A percentile compares a stretch with the other conserved stretches of the same genome.
These are phyloP conservation scores for Dascyllus trimaculatus DNA, from an alignment of 2,113 vertebrate species.

Conservation along the genomic window DNA sequence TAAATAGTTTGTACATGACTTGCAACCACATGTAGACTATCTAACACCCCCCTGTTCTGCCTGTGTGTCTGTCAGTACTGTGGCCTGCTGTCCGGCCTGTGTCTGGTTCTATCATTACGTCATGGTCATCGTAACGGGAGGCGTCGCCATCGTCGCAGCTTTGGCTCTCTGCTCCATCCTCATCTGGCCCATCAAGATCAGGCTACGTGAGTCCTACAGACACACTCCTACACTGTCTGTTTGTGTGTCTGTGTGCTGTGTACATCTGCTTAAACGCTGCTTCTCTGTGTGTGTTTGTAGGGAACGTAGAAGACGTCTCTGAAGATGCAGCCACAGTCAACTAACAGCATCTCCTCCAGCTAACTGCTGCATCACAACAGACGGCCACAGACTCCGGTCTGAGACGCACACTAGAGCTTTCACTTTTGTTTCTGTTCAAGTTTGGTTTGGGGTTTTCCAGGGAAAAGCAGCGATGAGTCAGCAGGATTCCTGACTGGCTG, in stretches of 20 bases:
- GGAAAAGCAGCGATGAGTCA: not conserved
- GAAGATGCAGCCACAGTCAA: constrained; percentile 31
- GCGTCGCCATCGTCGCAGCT: constrained; percentile 81
- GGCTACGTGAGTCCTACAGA: constrained; percentile 83
- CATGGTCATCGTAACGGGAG: constrained; percentile 91
- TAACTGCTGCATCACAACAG: too few relatives aligned
- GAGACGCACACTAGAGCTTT: not conserved
- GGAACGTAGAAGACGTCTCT: not conserved
- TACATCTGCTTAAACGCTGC: not conserved
- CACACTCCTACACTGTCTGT: rapidly evolving
- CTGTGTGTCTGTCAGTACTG: constrained; percentile 74
- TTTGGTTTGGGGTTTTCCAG: not conserved
- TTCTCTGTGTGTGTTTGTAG: constrained; percentile 2
- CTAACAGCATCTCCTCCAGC: not conserved
- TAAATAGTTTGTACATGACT: too few relatives aligned
- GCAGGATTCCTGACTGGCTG: not conserved
- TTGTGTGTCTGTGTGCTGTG: not conserved
- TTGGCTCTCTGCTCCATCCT: constrained; percentile 87
- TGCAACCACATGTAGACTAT: too few relatives aligned
- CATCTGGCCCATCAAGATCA: constrained; percentile 91
- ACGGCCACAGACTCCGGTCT: not conserved
- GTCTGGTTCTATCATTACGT: constrained; percentile 90
- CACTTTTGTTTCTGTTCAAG: not conserved
- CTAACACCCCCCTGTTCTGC: not conserved
- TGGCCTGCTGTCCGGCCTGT: constrained; percentile 88